phyloP scores from a whole-genome alignment of 1,140 invertebrate species.

The Ephestia elutella region DNA sequence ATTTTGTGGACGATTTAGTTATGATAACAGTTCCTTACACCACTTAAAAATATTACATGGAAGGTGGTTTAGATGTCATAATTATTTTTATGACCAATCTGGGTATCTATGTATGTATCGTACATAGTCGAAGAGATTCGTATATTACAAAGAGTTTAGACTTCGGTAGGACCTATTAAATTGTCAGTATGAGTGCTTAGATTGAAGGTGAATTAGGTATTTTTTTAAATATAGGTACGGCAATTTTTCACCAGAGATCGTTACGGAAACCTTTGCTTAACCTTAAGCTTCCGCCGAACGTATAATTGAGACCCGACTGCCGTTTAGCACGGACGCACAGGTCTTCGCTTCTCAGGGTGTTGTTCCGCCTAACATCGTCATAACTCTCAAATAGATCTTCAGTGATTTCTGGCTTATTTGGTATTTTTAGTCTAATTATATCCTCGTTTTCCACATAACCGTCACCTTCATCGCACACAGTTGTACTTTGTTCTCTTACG shows the following conservation, averaged over 20 bases:
- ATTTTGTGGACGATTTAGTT: slow-evolving; percentile 20
- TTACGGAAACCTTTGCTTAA: slow-evolving; percentile 61
- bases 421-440: slow-evolving; percentile 71
- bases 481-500: slow-evolving; percentile 46
- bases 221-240: slow-evolving; percentile 25
- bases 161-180: slow-evolving; percentile 33
- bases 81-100: slow-evolving; percentile 26
- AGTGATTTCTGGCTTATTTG: slow-evolving; percentile 62
- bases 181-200: slow-evolving; percentile 39
- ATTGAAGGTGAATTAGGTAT: slow-evolving; percentile 32
- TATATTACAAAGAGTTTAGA: slow-evolving; percentile 19
- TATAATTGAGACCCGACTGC: slow-evolving; percentile 49
- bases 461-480: slow-evolving; percentile 49
- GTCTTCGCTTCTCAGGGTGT: slow-evolving; percentile 55
- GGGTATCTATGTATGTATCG: slow-evolving; percentile 38
- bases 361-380: slow-evolving; percentile 61
- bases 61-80: slow-evolving; percentile 23
- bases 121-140: slow-evolving; percentile 47
- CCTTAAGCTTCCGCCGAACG: slow-evolving; percentile 66
- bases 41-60: slow-evolving; percentile 14
- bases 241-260: slow-evolving; percentile 57
- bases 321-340: slow-evolving; percentile 45
- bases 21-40: slow-evolving; percentile 24
- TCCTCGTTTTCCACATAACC: slow-evolving; percentile 65
- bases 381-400: slow-evolving; percentile 70